A percentile compares a stretch with the other conserved stretches of the same genome.
Evolutionary conservation across 2,113 vertebrate genomes (phyloP).

Genomic region (Callaeas wilsoni): DNA sequence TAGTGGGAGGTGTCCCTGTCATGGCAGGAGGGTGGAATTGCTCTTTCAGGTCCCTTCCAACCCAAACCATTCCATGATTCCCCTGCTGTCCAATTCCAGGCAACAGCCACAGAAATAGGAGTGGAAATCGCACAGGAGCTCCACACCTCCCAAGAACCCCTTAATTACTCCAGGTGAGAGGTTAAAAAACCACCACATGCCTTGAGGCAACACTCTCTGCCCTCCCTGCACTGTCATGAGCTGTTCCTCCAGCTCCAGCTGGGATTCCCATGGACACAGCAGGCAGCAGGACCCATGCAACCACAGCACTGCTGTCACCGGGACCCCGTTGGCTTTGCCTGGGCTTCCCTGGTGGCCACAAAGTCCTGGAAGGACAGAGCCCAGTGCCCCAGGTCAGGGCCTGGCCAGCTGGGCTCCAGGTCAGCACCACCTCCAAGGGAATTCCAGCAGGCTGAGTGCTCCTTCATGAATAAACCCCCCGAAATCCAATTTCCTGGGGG

Average conservation of each 20-base stretch:
- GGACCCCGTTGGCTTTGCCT: fast-evolving
- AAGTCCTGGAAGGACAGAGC: not conserved
- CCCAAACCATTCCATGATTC: not conserved
- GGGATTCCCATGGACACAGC: fast-evolving
- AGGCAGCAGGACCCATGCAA: fast-evolving
- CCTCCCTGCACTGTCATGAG: fast-evolving
- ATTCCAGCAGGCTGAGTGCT: not conserved
- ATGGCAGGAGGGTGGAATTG: not conserved
- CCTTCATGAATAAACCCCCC: not conserved
- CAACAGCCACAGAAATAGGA: not conserved
- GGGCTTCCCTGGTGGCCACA: too few species aligned
- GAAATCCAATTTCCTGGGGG: not conserved
- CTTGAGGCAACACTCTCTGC: not conserved
- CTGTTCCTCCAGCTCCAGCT: not conserved
- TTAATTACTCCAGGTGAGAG: fast-evolving
- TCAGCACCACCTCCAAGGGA: not conserved
- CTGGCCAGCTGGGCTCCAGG: not conserved
- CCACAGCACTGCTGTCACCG: not conserved
- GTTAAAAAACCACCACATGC: not conserved
- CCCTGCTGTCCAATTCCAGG: not conserved
- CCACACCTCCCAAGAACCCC: not conserved
- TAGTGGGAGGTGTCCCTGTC: fast-evolving
- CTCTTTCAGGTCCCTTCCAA: not conserved
- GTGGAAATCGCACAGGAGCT: not conserved
- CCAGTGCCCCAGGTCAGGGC: not conserved